phyloP scores from a whole-genome alignment of 2,797 vertebrate genomes.

The Sebastes steindachneri region DNA sequence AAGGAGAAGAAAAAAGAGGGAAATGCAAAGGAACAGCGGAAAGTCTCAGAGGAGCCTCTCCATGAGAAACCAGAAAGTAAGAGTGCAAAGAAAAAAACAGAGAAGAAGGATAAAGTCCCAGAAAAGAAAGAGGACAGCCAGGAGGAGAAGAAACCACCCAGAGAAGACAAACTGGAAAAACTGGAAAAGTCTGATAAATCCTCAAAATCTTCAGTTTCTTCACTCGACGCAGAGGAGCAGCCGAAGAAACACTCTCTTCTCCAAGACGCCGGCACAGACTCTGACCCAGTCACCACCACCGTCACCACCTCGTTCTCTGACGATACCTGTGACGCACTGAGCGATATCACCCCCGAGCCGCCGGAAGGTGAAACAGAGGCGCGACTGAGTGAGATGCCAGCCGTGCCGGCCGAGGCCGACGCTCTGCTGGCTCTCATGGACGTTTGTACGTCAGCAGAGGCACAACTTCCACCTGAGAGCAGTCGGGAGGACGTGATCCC shows the following conservation, averaged over 20 bases:
- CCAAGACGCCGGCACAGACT: constrained; percentile 62
- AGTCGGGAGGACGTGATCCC: not conserved
- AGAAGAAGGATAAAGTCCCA: constrained; percentile 83
- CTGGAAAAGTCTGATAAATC: constrained; percentile 59
- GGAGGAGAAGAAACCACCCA: constrained; percentile 58
- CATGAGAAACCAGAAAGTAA: constrained; percentile 71
- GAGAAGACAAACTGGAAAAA: constrained; percentile 56
- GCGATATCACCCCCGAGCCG: constrained; percentile 81
- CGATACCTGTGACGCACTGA: constrained; percentile 77
- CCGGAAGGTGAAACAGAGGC: constrained; percentile 60
- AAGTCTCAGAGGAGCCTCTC: constrained; percentile 77
- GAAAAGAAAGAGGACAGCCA: constrained; percentile 72
- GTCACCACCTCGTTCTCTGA: constrained; percentile 60
- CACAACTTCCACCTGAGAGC: constrained; percentile 27
- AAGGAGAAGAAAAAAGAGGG: constrained; percentile 89
- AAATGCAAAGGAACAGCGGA: constrained; percentile 81
- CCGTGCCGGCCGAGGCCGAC: constrained; percentile 68
- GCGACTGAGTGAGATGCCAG: constrained; percentile 42
- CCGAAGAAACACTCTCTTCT: constrained; percentile 24
- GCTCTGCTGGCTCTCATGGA: constrained; percentile 84
- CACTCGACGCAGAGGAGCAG: constrained; percentile 42
- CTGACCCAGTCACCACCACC: constrained; percentile 48
- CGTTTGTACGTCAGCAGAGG: constrained; percentile 74
- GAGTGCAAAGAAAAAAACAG: constrained; percentile 68
- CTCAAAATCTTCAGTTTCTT: constrained; percentile 23